Base-by-base conservation (phyloP, 1,140 invertebrate genomes). In the Megathymus violae region DNA sequence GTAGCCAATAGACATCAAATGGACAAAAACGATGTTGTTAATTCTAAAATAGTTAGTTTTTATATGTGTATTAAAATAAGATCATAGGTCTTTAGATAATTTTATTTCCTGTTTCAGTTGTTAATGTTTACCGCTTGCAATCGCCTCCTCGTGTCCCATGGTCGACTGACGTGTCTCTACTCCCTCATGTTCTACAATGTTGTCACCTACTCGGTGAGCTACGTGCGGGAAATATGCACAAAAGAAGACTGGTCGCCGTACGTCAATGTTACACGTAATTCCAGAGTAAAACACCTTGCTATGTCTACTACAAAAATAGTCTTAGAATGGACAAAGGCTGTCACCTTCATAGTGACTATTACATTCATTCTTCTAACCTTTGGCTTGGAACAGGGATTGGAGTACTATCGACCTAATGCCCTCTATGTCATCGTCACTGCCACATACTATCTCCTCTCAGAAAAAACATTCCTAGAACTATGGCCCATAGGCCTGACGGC, bases 111-210 rank as follows among this genome's bases (percentile, higher is more conserved):
- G 36, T 93, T 93, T 59, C 93, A 95, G 94, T 83, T 95, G 74
- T 85, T 95, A 25, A 95, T 96, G 82, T 94, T 96, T 78, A 93
- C 94, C 22, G 91, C 95, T 48, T 95, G 95, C 74, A 95, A 96
- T 69, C 89, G 93, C 1, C 89, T 95, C 1, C 76, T 95, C 10
- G 87, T 91, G 4, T 85, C 84, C 0, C 92, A 94, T 36, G 94
- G 95, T 58, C 86, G 92, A 34, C 88, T 95, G 15, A 95, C 95
- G 0, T 93, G 93, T 14, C 91, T 96, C 6, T 96, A 96, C 80
- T 95, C 95, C 0, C 88, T 96, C 2, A 95, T 96, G 94, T 96
- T 96, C 85, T 96, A 96, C 90, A 96, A 96, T 78, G 95, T 96
- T 0, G 91, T 96, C 48, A 94, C 95, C 0, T 96, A 96, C 84